Evolutionary conservation across 2,113 vertebrate species (phyloP).

Genomic region (Stegostoma tigrinum): DNA sequence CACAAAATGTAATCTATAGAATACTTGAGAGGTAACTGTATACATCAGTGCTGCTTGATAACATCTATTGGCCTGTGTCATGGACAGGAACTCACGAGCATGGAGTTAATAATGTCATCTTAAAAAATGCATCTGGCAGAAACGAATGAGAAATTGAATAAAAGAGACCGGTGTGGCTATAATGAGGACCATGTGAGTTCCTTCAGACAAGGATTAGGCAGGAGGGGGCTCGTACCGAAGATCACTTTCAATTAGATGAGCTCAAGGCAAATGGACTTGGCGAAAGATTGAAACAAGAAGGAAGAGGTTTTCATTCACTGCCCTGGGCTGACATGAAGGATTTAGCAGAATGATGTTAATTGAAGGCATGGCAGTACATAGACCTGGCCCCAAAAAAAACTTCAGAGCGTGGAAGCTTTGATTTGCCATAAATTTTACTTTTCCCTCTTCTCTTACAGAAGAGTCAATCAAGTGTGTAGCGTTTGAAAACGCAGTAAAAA

Average conservation of each 20-base stretch:
- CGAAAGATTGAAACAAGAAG: constrained; percentile 72
- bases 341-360: constrained; percentile 62
- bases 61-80: constrained; percentile 92
- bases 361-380: constrained; percentile 53
- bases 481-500: constrained; percentile 49
- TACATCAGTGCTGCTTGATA: constrained; percentile 77
- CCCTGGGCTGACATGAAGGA: constrained; percentile 56
- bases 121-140: constrained; percentile 74
- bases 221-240: constrained; percentile 79
- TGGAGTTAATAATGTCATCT: constrained; percentile 94
- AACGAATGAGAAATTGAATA: constrained; percentile 68
- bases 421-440: constrained; percentile 11
- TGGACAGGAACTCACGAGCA: constrained; percentile 92
- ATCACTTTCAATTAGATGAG: constrained; percentile 99
- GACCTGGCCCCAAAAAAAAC: constrained; percentile 24
- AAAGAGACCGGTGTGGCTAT: constrained; percentile 73
- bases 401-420: constrained; percentile 19
- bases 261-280: constrained; percentile 78
- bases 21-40: constrained; percentile 92
- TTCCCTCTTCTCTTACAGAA: constrained; percentile 43
- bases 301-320: constrained; percentile 65
- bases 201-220: constrained; percentile 82
- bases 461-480: constrained; percentile 22
- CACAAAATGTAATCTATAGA: constrained; percentile 80
- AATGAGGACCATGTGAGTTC: constrained; percentile 99